phyloP scores from a whole-genome alignment of 2,888 invertebrate genomes.

The Gari tellinella region DNA sequence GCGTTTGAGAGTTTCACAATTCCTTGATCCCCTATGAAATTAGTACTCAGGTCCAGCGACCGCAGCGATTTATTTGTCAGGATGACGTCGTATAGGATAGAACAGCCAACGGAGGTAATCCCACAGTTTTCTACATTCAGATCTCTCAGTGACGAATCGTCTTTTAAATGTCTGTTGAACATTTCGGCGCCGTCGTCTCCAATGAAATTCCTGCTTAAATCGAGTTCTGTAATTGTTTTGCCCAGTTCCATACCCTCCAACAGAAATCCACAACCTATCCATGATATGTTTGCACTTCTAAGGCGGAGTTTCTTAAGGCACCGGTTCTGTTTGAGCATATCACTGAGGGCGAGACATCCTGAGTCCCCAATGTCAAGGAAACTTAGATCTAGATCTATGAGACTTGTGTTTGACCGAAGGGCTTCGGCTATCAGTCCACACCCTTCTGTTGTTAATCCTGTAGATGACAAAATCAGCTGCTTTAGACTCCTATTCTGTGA shows the following conservation, averaged over 20 bases:
- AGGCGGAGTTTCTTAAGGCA: constrained; percentile 77
- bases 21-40: constrained; percentile 78
- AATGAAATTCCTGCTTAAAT: constrained; percentile 80
- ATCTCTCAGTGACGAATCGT: constrained; percentile 75
- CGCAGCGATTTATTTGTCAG: constrained; percentile 74
- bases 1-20: constrained; percentile 76
- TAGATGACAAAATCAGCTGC: constrained; percentile 79
- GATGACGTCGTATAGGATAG: constrained; percentile 76
- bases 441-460: constrained; percentile 74
- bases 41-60: constrained; percentile 80
- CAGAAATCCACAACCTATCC: constrained; percentile 77
- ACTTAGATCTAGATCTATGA: constrained; percentile 81
- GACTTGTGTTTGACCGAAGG: constrained; percentile 66
- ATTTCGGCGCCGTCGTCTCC: constrained; percentile 76
- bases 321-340: constrained; percentile 73
- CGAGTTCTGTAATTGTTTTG: constrained; percentile 75
- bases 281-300: constrained; percentile 77
- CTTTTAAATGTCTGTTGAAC: constrained; percentile 76
- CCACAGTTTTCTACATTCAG: constrained; percentile 82
- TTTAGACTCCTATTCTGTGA: constrained; percentile 70
- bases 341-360: constrained; percentile 75
- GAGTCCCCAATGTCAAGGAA: constrained; percentile 80
- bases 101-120: constrained; percentile 75
- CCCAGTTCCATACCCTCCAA: constrained; percentile 77
- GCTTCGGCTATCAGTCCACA: constrained; percentile 71